phyloP scores from a whole-genome alignment of 2,888 invertebrate genomes.

The Clusia tigrina region DNA sequence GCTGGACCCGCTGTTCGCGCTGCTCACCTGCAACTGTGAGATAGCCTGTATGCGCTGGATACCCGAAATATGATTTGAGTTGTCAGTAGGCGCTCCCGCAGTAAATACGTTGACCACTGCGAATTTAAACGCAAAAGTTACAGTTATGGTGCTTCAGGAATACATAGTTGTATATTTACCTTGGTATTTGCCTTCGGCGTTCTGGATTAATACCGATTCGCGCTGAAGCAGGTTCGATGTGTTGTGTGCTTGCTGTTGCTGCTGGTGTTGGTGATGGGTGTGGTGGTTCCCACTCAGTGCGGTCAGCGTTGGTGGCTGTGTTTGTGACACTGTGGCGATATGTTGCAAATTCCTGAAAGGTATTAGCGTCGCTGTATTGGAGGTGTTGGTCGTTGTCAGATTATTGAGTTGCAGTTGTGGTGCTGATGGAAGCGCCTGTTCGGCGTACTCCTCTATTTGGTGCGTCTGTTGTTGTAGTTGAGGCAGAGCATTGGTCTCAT shows the following conservation, averaged over 20 bases:
- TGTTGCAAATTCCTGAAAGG: slow-evolving; percentile 28
- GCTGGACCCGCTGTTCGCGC: background rate
- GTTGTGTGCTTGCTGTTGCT: slow-evolving; percentile 12
- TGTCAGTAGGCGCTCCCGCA: slow-evolving; percentile 31
- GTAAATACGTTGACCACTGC: slow-evolving; percentile 58
- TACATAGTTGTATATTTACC: slow-evolving; percentile 43
- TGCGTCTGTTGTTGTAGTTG: slow-evolving; percentile 20
- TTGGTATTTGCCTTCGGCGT: slow-evolving; percentile 58
- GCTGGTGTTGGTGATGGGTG: slow-evolving; percentile 26
- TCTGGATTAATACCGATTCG: slow-evolving; percentile 57
- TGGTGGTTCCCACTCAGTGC: background rate
- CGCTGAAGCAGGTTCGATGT: slow-evolving; percentile 43
- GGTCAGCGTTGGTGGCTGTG: slow-evolving; percentile 6
- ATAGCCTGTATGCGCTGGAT: slow-evolving; percentile 44
- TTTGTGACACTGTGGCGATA: slow-evolving; percentile 66
- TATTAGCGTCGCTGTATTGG: slow-evolving; percentile 19
- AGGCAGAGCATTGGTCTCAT: slow-evolving; percentile 5
- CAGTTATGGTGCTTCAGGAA: background rate
- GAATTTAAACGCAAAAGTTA: background rate
- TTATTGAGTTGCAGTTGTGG: slow-evolving; percentile 13
- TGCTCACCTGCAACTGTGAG: slow-evolving; percentile 36
- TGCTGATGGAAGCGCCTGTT: slow-evolving; percentile 4
- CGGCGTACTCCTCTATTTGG: background rate
- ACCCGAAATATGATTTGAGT: slow-evolving; percentile 7
- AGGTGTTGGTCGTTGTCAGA: slow-evolving; percentile 15